These are phyloP conservation scores for Leptocoma aspasia DNA, from an alignment of 2,113 vertebrate species.

Conservation along the genomic window DNA sequence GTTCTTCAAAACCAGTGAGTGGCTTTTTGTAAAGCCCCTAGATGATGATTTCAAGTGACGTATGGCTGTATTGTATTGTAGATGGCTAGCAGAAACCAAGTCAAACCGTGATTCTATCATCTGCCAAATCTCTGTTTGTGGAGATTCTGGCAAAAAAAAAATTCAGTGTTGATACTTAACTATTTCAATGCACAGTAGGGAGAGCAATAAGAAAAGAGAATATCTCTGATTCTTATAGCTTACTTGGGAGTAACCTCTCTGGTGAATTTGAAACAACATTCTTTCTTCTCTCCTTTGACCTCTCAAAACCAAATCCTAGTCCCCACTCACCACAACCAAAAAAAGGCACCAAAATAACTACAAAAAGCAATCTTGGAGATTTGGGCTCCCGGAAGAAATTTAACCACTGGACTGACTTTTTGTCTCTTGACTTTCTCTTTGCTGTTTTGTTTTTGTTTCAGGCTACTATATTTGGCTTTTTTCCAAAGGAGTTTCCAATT, in stretches of 20 bases:
- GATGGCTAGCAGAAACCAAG: background rate
- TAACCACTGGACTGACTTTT: background rate
- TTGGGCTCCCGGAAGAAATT: background rate
- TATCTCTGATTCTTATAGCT: background rate
- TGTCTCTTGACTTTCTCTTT: background rate
- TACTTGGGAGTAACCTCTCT: background rate
- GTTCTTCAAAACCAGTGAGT: background rate
- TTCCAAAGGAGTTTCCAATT: constrained; percentile 40
- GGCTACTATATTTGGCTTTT: constrained; percentile 44
- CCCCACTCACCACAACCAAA: fast-evolving
- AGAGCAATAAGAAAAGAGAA: background rate
- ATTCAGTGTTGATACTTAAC: background rate
- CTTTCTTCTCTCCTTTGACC: background rate
- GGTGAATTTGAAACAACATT: background rate
- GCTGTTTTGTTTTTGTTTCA: constrained; percentile 29
- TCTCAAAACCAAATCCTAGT: background rate
- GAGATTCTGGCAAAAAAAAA: background rate
- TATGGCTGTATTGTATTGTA: background rate
- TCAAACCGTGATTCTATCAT: background rate
- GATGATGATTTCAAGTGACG: background rate
- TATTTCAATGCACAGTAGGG: background rate
- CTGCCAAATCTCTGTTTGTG: background rate
- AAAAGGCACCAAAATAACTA: background rate
- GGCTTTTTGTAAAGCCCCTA: background rate
- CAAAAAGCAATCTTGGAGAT: background rate